Percentiles rank a stretch among this genome's conserved stretches.
Evolutionary conservation across 2,113 vertebrate species (phyloP).

Genomic region (Brachypteracias leptosomus): DNA sequence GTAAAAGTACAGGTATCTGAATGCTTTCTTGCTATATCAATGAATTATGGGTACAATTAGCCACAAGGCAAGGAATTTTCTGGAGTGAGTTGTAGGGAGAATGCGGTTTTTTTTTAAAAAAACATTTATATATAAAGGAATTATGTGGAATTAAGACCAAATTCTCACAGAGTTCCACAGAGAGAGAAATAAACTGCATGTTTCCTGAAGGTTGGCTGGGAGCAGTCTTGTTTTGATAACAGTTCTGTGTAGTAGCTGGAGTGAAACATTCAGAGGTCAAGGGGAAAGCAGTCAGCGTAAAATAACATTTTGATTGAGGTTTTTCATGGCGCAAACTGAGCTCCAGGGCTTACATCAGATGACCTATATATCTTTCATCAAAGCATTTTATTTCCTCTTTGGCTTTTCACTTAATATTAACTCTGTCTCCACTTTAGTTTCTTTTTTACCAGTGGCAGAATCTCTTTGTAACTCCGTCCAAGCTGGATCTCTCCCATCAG

Average conservation of each 20-base stretch:
- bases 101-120: not conserved
- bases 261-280: conserved; percentile 25
- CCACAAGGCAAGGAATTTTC: not conserved
- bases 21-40: not conserved
- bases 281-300: conserved; percentile 24
- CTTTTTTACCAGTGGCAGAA: not conserved
- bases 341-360: conserved; percentile 39
- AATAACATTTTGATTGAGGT: not conserved
- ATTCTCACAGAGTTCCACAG: not conserved
- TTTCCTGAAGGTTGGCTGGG: not conserved
- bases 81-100: not conserved
- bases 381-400: conserved; percentile 39
- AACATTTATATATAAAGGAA: not conserved
- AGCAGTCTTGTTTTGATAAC: not conserved
- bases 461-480: not conserved
- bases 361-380: conserved; percentile 45
- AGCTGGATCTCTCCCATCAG: not conserved
- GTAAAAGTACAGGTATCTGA: not conserved
- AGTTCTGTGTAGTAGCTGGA: not conserved
- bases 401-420: conserved; percentile 47
- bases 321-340: not conserved
- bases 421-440: not conserved
- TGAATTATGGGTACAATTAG: not conserved
- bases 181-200: not conserved
- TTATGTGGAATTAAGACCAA: not conserved